Percentiles rank a stretch among this genome's conserved stretches.
phyloP scores from a whole-genome alignment of 2,888 invertebrate species.

The Patella pellucida region DNA sequence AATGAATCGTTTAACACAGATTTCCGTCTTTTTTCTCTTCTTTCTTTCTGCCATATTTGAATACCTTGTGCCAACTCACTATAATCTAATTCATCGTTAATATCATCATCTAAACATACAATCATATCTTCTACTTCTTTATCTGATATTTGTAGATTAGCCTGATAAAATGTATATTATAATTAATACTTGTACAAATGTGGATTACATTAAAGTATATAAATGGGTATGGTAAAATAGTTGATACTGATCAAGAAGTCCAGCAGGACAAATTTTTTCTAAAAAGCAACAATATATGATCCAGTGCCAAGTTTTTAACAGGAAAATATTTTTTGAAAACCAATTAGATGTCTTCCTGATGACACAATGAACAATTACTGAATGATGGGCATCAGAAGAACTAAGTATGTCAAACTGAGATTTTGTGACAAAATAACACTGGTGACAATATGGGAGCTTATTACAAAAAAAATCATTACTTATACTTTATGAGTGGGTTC shows the following conservation, averaged over 20 bases:
- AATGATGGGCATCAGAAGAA: no score
- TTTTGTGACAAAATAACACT: no score
- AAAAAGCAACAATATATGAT: constrained; percentile 3
- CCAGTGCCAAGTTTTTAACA: not conserved
- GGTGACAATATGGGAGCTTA: no score
- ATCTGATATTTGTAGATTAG: constrained; percentile 59
- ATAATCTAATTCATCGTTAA: constrained; percentile 63
- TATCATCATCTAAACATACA: constrained; percentile 60
- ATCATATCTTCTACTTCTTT: constrained; percentile 65
- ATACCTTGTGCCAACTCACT: constrained; percentile 62
- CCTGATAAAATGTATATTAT: constrained; percentile 42
- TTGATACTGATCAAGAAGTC: no score
- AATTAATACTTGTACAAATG: not conserved
- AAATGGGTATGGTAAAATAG: no score
- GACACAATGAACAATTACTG: no score
- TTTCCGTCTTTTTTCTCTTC: constrained; percentile 50
- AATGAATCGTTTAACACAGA: constrained; percentile 37
- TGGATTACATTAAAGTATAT: no score
- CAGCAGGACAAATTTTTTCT: not conserved
- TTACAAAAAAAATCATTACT: no score
- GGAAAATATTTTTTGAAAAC: not conserved
- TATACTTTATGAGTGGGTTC: no score
- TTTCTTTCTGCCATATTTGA: constrained; percentile 53
- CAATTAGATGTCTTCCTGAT: no score
- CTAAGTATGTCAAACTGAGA: no score